phyloP scores from a whole-genome alignment of 2,113 vertebrate species.

The Psilopogon haemacephalus region DNA sequence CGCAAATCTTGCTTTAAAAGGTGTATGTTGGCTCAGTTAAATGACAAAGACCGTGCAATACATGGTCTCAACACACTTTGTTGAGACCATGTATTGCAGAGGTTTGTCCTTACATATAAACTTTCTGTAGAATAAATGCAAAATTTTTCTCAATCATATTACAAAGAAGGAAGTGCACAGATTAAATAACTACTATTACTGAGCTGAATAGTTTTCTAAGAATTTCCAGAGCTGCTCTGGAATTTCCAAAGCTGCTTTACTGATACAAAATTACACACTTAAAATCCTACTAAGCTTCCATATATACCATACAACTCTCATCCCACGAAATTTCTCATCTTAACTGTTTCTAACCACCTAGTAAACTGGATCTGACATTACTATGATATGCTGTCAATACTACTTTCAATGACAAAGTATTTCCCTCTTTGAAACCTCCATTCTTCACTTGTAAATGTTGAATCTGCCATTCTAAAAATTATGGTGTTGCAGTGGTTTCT shows the following conservation, averaged over 20 bases:
- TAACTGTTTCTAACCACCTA: not conserved
- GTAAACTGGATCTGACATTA: not conserved
- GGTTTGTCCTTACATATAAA: not conserved
- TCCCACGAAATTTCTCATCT: not conserved
- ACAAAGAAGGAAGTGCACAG: not conserved
- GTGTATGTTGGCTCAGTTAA: not conserved
- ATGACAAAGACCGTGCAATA: too few relatives aligned
- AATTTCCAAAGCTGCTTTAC: not conserved
- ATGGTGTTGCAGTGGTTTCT: not conserved
- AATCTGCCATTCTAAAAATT: not conserved
- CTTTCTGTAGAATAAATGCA: not conserved
- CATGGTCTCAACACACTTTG: too few relatives aligned
- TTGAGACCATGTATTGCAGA: not conserved
- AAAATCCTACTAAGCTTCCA: not conserved
- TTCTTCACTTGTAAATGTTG: not conserved
- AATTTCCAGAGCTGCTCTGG: not conserved
- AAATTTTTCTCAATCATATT: not conserved
- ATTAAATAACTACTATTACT: not conserved
- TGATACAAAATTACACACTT: not conserved
- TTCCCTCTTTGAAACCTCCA: not conserved
- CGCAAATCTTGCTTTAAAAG: not conserved
- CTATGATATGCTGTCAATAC: not conserved
- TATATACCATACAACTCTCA: not conserved
- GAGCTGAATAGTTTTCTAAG: not conserved
- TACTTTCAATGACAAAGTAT: not conserved